Percentiles rank a stretch among this genome's conserved stretches.
These are phyloP conservation scores for Boloria selene DNA, from an alignment of 2,888 invertebrate genomes.

Conservation along the genomic window DNA sequence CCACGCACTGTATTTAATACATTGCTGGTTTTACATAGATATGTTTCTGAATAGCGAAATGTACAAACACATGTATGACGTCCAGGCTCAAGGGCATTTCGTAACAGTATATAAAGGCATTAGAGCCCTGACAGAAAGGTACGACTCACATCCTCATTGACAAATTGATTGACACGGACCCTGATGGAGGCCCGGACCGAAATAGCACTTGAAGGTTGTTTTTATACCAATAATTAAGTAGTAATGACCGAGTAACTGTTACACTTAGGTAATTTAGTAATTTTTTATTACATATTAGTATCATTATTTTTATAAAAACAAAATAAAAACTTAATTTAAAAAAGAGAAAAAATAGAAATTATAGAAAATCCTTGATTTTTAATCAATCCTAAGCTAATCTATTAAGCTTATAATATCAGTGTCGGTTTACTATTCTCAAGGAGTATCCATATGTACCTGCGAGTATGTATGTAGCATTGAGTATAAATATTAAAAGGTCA, in stretches of 20 bases:
- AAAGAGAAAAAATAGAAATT: too few relatives aligned
- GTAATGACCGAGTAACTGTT: background rate
- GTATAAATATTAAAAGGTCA: too few relatives aligned
- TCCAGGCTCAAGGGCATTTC: background rate
- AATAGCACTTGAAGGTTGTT: slow-evolving; percentile 36
- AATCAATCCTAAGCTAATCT: too few relatives aligned
- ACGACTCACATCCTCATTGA: slow-evolving; percentile 62
- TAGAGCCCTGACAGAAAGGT: slow-evolving; percentile 46
- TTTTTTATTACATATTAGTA: background rate
- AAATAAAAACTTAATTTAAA: too few relatives aligned
- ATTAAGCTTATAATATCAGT: too few relatives aligned
- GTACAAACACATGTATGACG: slow-evolving; percentile 18
- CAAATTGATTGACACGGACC: slow-evolving; percentile 66
- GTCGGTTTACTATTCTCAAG: too few relatives aligned
- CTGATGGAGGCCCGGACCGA: slow-evolving; percentile 41
- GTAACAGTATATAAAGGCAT: slow-evolving; percentile 31
- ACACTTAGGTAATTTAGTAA: too few relatives aligned
- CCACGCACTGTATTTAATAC: slow-evolving; percentile 36
- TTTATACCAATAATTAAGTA: background rate
- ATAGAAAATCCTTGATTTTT: too few relatives aligned
- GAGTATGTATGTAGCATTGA: too few relatives aligned
- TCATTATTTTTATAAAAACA: too few relatives aligned
- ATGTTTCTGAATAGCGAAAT: background rate
- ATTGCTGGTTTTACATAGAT: slow-evolving; percentile 40
- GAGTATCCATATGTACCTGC: too few relatives aligned